These are phyloP conservation scores for Stictonetta naevosa DNA, from an alignment of 2,113 vertebrate genomes.

Conservation along the genomic window DNA sequence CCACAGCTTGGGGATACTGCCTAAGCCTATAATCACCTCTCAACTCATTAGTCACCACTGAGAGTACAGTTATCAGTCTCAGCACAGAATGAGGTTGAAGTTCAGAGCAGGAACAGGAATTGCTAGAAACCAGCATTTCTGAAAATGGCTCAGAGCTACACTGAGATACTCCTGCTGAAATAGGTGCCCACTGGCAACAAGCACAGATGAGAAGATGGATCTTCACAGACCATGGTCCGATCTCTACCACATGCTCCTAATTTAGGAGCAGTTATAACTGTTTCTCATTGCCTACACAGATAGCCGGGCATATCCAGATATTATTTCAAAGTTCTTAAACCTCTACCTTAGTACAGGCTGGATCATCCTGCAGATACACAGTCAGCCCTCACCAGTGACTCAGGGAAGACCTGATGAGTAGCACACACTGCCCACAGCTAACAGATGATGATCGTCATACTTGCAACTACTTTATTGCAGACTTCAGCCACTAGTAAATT, in stretches of 20 bases:
- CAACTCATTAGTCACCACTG: not conserved
- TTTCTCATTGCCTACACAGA: not conserved
- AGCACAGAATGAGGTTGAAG: not conserved
- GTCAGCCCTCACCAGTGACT: not conserved
- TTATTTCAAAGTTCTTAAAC: not conserved
- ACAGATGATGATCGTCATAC: accelerated
- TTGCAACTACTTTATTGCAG: not conserved
- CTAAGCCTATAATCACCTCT: not conserved
- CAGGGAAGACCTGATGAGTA: not conserved
- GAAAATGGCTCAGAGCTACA: not conserved
- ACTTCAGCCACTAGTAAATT: not conserved
- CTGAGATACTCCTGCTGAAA: not conserved
- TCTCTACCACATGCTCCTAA: not conserved
- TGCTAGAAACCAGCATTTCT: not conserved
- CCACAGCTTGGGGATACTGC: not conserved
- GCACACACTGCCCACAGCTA: not conserved
- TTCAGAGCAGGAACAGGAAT: not conserved
- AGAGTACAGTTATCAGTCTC: not conserved
- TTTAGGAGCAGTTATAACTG: not conserved
- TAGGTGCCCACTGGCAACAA: not conserved
- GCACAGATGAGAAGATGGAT: not conserved
- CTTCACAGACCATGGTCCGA: accelerated
- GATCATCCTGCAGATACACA: not conserved
- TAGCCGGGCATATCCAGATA: not conserved
- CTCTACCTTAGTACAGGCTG: not conserved